These are phyloP conservation scores for Spicauda simplicius DNA, from an alignment of 2,888 invertebrate species.

Conservation along the genomic window DNA sequence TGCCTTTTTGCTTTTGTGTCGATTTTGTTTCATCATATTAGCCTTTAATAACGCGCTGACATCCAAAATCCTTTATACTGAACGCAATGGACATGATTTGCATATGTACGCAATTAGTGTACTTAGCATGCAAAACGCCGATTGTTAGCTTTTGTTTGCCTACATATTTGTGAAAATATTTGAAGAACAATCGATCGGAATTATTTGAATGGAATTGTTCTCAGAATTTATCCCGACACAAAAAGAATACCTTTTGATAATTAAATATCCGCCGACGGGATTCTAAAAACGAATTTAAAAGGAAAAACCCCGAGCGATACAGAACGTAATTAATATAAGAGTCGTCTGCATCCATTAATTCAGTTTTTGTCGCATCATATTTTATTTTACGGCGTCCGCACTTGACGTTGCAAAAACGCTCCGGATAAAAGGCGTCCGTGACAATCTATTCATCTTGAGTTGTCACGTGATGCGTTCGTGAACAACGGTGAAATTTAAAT, in stretches of 20 bases:
- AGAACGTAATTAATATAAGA: slow-evolving; percentile 61
- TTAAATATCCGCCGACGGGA: slow-evolving; percentile 6
- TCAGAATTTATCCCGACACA: background rate
- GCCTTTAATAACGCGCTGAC: too few species aligned
- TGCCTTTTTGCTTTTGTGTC: too few species aligned
- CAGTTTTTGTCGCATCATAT: slow-evolving; percentile 63
- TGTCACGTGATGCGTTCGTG: slow-evolving; percentile 24
- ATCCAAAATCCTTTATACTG: too few species aligned
- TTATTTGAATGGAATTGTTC: too few species aligned
- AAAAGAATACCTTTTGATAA: slow-evolving; percentile 17
- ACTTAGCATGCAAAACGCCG: too few species aligned
- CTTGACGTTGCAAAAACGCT: slow-evolving; percentile 52
- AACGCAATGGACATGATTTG: too few species aligned
- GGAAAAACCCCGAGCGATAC: slow-evolving; percentile 37
- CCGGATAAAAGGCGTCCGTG: slow-evolving; percentile 51
- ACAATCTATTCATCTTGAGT: slow-evolving; percentile 60
- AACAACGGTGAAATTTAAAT: slow-evolving; percentile 3
- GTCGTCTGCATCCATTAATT: slow-evolving; percentile 64
- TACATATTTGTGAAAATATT: too few species aligned
- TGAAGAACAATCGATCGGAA: too few species aligned
- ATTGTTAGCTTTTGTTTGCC: too few species aligned
- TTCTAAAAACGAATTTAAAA: slow-evolving; percentile 27
- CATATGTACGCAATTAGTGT: too few species aligned
- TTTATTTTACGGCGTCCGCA: slow-evolving; percentile 53
- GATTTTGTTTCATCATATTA: too few species aligned